These are phyloP conservation scores for Callionymus lyra DNA, from an alignment of 2,113 vertebrate genomes.

Conservation along the genomic window DNA sequence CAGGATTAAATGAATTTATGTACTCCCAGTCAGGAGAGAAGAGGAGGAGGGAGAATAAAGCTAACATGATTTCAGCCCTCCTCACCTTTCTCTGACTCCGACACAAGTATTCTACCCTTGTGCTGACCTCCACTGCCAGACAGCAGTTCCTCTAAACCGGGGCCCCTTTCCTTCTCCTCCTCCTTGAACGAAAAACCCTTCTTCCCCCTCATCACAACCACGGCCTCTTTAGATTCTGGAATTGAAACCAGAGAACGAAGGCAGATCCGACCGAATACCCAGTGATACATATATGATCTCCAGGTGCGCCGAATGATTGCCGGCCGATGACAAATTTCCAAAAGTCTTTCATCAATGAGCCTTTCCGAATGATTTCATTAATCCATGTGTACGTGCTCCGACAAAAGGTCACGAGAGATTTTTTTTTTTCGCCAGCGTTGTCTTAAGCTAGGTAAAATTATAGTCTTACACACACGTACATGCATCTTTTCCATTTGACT, in stretches of 20 bases:
- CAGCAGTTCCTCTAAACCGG: constrained; percentile 61
- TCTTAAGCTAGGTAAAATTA: constrained; percentile 28
- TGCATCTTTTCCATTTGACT: constrained; percentile 33
- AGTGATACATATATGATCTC: constrained; percentile 7
- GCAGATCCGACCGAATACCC: constrained; percentile 26
- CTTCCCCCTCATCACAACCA: constrained; percentile 23
- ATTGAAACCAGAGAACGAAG: constrained; percentile 42
- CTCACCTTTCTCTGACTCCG: constrained; percentile 73
- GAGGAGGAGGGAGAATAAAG: constrained; percentile 41
- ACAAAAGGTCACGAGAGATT: no score
- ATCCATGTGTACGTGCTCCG: no score
- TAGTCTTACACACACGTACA: constrained; percentile 25
- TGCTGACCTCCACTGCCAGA: constrained; percentile 68
- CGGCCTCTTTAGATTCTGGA: constrained; percentile 50
- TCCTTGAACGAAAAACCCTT: constrained; percentile 27
- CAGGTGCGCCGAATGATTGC: constrained; percentile 19
- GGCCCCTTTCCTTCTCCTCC: constrained; percentile 41
- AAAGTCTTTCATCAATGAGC: constrained; percentile 20
- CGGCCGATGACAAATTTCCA: constrained; percentile 15
- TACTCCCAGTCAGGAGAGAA: constrained; percentile 49
- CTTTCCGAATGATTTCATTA: constrained; percentile 17
- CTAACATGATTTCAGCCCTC: constrained; percentile 70
- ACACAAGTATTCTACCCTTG: constrained; percentile 72
- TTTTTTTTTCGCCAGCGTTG: no score
- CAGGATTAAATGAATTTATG: constrained; percentile 75